phyloP scores from a whole-genome alignment of 1,140 invertebrate genomes.

The Maniola jurtina region DNA sequence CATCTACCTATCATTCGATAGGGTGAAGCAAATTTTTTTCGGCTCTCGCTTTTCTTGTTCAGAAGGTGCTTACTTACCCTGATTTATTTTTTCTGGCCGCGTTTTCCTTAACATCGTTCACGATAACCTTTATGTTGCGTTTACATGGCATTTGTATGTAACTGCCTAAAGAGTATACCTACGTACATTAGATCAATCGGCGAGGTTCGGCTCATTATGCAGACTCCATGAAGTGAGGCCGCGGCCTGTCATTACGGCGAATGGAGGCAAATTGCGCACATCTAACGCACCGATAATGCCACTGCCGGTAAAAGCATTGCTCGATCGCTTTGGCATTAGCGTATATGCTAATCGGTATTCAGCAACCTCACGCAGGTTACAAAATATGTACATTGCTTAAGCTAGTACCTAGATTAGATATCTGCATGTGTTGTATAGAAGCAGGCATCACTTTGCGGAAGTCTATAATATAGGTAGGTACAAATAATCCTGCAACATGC shows the following conservation, averaged over 20 bases:
- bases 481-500: no score
- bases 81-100: no score
- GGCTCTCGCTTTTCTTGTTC: no score
- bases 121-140: not conserved
- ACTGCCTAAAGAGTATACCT: slow-evolving; percentile 12
- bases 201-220: slow-evolving; percentile 65
- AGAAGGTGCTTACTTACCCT: no score
- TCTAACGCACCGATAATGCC: slow-evolving; percentile 69
- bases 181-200: slow-evolving; percentile 50
- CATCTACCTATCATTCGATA: no score
- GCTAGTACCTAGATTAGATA: not conserved
- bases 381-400: slow-evolving; percentile 6
- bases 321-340: slow-evolving; percentile 45
- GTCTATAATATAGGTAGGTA: no score
- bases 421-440: no score
- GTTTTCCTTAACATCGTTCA: not conserved
- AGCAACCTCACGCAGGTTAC: slow-evolving; percentile 25
- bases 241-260: slow-evolving; percentile 76
- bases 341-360: slow-evolving; percentile 51
- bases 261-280: slow-evolving; percentile 76
- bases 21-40: no score
- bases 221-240: slow-evolving; percentile 56
- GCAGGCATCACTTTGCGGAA: no score
- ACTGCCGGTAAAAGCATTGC: slow-evolving; percentile 57
- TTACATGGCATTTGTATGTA: not conserved